Conservation (phyloP, 2,888 invertebrate species). For the Byasa hedistus region DNA sequence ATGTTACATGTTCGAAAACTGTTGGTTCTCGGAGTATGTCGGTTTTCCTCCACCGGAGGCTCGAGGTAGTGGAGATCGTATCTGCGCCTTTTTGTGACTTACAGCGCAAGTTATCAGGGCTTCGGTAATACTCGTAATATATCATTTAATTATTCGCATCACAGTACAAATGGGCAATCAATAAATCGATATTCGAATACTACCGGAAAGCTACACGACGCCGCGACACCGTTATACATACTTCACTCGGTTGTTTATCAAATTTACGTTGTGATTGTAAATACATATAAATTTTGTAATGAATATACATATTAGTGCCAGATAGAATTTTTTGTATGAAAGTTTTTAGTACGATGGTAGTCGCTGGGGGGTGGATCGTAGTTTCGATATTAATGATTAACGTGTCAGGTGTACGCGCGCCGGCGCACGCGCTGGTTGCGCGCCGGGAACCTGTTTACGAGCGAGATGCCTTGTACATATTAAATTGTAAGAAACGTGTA, state of each 20-base stretch:
- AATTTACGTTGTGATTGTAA: conserved; percentile 79
- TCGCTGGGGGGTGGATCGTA: conserved; percentile 25
- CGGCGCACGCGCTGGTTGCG: background rate
- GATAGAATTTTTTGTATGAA: conserved; percentile 74
- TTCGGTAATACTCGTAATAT: background rate
- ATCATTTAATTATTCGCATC: conserved; percentile 7
- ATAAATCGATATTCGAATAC: background rate
- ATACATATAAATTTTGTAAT: conserved; percentile 78
- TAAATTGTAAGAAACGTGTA: conserved; percentile 72
- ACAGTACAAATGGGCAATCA: conserved; percentile 5
- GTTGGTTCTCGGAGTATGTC: too few relatives aligned
- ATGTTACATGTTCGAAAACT: too few relatives aligned
- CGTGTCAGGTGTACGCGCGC: conserved; percentile 13
- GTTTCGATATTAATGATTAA: conserved; percentile 6
- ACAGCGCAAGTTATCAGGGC: too few relatives aligned
- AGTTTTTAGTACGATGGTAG: conserved; percentile 56
- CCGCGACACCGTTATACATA: conserved; percentile 63
- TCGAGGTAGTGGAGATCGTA: too few relatives aligned
- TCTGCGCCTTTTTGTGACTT: too few relatives aligned
- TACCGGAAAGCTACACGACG: conserved; percentile 25
- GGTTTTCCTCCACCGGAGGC: too few relatives aligned
- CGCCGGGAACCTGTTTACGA: conserved; percentile 38
- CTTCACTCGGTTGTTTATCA: conserved; percentile 76
- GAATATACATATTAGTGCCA: conserved; percentile 78
- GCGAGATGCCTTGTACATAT: conserved; percentile 76